Evolutionary conservation across 2,888 invertebrate species (phyloP), one percentile per base, ranked within the genome.

Genomic region (Lumbricus terrestris): DNA sequence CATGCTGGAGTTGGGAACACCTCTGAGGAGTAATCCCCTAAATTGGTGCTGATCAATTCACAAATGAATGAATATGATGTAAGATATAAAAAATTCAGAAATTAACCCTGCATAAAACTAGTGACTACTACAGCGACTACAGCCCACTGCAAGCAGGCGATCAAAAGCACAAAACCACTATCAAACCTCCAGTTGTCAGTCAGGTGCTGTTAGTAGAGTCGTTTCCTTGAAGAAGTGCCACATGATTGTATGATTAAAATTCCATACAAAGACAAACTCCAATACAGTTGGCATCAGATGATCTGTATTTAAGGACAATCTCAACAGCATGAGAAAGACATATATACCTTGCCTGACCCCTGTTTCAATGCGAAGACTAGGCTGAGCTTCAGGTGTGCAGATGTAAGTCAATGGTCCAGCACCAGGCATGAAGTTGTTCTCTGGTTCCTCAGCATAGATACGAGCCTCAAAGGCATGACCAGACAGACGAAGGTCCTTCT

Each of bases 401-500:
- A 99, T 95, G 93, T 97, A 96, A 89, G 96, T 95, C 82, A 99
- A 95, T 0, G 96, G 96, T 11, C 99, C 99, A 33, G 99, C 98
- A 29, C 98, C 97, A 0, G 99, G 99, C 94, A 99, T 96, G 95
- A 99, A 99, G 42, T 97, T 97, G 82, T 95, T 95, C 91, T 94
- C 95, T 0, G 96, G 96, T 92, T 96, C 96, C 94, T 99, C 99
- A 0, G 99, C 99, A 95, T 99, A 99, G 92, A 99, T 97, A 92
- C 99, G 96, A 42, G 98, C 98, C 95, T 99, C 99, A 93, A 99
- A 98, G 0, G 99, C 97, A 95, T 99, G 98, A 0, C 99, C 99
- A 0, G 95, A 96, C 0, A 97, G 95, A 47, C 93, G 94, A 89
- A 99, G 97, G 92, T 98, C 96, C 0, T 97, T 96, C 94, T 99